Evolutionary conservation across 2,797 vertebrate genomes (phyloP), one percentile per base, ranked within the genome.

Genomic region (Hybognathus amarus): DNA sequence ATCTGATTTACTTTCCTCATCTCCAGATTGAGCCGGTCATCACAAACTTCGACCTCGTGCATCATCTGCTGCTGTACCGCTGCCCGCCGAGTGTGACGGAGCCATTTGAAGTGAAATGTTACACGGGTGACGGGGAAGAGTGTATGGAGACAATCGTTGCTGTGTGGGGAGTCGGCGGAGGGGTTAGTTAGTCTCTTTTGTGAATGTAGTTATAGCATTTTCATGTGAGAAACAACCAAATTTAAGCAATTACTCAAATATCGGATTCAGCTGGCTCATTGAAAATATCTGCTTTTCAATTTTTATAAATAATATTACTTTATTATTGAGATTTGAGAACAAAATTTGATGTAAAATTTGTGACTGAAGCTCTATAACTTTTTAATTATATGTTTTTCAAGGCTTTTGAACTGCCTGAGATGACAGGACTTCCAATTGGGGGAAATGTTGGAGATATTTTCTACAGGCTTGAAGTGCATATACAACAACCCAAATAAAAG

Each of bases 401-500:
- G 94, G 85, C 18, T 3, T 90, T 85, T 47, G 87, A 92, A 61
- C n/a, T 95, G 70, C 93, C 94, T 6, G 90, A 91, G 67, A 70
- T 88, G 85, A 77, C 68, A 0, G 94, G 93, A 18, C 88, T 95
- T 87, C 90, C 92, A 12, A 4, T 94, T 4, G 94, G 92, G 81
- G 92, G 88, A 38, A 87, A 47, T 7, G 24, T 78, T 27, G 79
- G 4, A 0, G 20, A 84, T 5, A 22, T 1, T 4, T 79, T 89
- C 38, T 95, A 92, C 68, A 89, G 89, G 40, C 87, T 95, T 87
- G 93, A 95, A 88, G 88, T 94, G 61, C 93, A 94, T 87, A n/a
- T 95, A 94, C 87, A 92, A 92, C 84, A 95, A 95, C 77, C 89
- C 59, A 18, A 45, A 88, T 10, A 52, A 45, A 1, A 64, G 45